Percentiles rank a stretch among this genome's conserved stretches.
phyloP scores from a whole-genome alignment of 1,140 invertebrate species.

The Drosophila setifemur region DNA sequence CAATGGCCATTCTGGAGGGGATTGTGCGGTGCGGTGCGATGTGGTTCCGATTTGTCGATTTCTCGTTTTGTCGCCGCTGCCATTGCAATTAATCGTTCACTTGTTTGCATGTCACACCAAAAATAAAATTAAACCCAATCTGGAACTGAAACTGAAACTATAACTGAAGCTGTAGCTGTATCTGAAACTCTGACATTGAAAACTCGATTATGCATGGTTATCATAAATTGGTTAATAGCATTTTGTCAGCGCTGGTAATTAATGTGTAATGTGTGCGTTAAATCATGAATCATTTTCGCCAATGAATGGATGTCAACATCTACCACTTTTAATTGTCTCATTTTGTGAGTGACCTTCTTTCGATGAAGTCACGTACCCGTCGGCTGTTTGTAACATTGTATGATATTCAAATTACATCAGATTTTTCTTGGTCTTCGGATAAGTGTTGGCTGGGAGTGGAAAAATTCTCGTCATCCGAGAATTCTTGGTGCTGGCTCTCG shows the following conservation, averaged over 20 bases:
- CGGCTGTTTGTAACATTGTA: background rate
- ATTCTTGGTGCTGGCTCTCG: background rate
- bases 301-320: conserved; percentile 44
- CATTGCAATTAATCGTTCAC: conserved; percentile 71
- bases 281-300: conserved; percentile 52
- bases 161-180: background rate
- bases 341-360: conserved; percentile 39
- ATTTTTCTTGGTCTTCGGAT: conserved; percentile 13
- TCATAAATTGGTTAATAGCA: conserved; percentile 49
- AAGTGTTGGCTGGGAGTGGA: conserved; percentile 3
- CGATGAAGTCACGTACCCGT: conserved; percentile 7
- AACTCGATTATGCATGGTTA: conserved; percentile 57
- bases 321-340: conserved; percentile 20
- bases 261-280: conserved; percentile 52
- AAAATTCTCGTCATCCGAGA: background rate
- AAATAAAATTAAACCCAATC: conserved; percentile 17
- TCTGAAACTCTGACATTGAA: conserved; percentile 58
- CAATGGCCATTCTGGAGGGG: conserved; percentile 49
- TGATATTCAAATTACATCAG: conserved; percentile 25
- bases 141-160: conserved; percentile 3
- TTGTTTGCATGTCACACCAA: conserved; percentile 58
- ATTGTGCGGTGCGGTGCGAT: conserved; percentile 24
- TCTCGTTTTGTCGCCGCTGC: conserved; percentile 31
- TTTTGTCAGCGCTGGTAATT: conserved; percentile 62
- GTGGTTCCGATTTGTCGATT: conserved; percentile 38